Percentiles rank a stretch among this genome's conserved stretches.
These are phyloP conservation scores for Patella pellucida DNA, from an alignment of 2,888 invertebrate species.

Conservation along the genomic window DNA sequence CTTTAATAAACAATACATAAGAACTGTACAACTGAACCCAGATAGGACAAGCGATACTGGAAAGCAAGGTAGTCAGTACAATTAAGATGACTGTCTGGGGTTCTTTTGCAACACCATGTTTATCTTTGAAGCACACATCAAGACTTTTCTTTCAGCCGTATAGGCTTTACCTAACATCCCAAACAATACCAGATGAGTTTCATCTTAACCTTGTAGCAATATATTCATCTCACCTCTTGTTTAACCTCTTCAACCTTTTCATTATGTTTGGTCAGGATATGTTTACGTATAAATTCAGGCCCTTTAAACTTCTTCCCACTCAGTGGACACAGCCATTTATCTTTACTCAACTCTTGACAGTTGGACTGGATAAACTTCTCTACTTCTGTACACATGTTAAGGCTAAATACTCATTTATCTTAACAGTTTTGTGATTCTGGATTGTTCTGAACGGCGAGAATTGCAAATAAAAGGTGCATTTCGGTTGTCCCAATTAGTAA, in stretches of 20 bases:
- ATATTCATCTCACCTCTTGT: conserved; percentile 79
- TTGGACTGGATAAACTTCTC: conserved; percentile 86
- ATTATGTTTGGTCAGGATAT: conserved; percentile 96
- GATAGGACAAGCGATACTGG: too few relatives aligned
- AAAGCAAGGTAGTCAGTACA: too few relatives aligned
- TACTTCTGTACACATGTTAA: conserved; percentile 57
- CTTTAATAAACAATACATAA: too few relatives aligned
- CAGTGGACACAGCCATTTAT: conserved; percentile 98
- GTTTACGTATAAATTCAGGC: conserved; percentile 98
- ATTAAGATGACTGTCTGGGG: background rate
- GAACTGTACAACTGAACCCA: too few relatives aligned
- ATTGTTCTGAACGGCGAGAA: too few relatives aligned
- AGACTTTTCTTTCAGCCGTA: too few relatives aligned
- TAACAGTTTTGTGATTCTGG: too few relatives aligned
- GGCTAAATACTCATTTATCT: too few relatives aligned
- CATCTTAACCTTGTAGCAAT: background rate
- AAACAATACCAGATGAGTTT: background rate
- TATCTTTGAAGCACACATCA: too few relatives aligned
- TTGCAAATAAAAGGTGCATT: too few relatives aligned
- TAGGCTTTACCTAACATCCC: background rate
- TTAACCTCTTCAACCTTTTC: conserved; percentile 98
- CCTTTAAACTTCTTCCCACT: conserved; percentile 99
- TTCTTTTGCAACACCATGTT: too few relatives aligned
- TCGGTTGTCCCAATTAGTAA: too few relatives aligned
- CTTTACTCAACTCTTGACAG: conserved; percentile 95